phyloP scores from a whole-genome alignment of 2,888 invertebrate genomes.

The Eilema sororculum region DNA sequence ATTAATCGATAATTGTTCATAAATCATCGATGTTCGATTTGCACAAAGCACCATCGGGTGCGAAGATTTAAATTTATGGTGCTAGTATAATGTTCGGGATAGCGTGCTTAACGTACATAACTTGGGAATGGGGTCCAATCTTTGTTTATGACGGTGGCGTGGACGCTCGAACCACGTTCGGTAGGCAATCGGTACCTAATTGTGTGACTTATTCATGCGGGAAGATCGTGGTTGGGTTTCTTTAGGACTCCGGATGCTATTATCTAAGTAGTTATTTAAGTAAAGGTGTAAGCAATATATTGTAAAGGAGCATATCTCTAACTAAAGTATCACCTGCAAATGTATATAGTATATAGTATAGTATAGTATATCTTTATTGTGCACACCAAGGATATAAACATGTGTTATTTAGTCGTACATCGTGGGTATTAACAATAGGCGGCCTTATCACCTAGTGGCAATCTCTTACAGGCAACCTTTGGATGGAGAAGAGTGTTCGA shows the following conservation, averaged over 20 bases:
- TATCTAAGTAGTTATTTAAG: background rate
- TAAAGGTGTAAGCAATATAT: background rate
- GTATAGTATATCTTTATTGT: too few species aligned
- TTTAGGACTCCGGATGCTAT: background rate
- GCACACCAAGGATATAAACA: too few species aligned
- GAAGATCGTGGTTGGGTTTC: slow-evolving; percentile 5
- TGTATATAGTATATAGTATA: too few species aligned
- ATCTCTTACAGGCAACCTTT: too few species aligned
- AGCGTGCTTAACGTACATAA: slow-evolving; percentile 82
- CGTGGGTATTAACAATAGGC: too few species aligned
- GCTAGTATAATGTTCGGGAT: slow-evolving; percentile 73
- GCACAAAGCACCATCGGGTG: slow-evolving; percentile 85
- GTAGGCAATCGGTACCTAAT: slow-evolving; percentile 68
- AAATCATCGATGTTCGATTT: slow-evolving; percentile 86
- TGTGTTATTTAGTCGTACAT: too few species aligned
- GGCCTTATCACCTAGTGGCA: too few species aligned
- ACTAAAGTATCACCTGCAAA: too few species aligned
- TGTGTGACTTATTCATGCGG: slow-evolving; percentile 70
- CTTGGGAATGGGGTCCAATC: slow-evolving; percentile 72
- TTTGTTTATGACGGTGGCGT: slow-evolving; percentile 75
- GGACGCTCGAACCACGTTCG: slow-evolving; percentile 41
- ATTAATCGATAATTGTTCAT: slow-evolving; percentile 87
- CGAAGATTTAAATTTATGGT: slow-evolving; percentile 84
- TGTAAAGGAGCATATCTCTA: too few species aligned
- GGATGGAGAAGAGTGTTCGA: too few species aligned